A percentile compares a stretch with the other conserved stretches of the same genome.
Conservation (phyloP, 2,797 vertebrate species). For the Danionella dracula region DNA sequence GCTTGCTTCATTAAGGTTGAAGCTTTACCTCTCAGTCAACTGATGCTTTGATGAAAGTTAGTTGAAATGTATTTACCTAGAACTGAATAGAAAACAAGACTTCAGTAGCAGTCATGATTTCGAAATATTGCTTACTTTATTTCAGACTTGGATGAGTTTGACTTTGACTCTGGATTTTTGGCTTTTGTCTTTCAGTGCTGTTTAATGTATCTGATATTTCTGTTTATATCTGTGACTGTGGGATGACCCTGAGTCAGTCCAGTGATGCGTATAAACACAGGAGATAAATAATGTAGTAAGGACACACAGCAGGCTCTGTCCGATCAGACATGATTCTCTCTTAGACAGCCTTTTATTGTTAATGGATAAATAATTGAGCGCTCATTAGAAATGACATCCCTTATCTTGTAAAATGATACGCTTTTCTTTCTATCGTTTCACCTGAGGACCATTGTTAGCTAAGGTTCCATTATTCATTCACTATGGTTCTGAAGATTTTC, state of each 20-base stretch:
- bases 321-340: slow-evolving; percentile 15
- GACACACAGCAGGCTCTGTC: slow-evolving; percentile 18
- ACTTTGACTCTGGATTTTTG: no score
- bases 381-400: slow-evolving; percentile 57
- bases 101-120: no score
- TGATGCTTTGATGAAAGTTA: no score
- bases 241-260: not conserved
- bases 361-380: slow-evolving; percentile 41
- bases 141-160: no score
- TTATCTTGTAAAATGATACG: slow-evolving; percentile 64
- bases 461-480: slow-evolving; percentile 69
- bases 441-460: slow-evolving; percentile 20
- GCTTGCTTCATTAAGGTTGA: no score
- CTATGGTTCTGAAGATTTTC: slow-evolving; percentile 40
- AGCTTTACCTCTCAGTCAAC: no score
- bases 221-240: not conserved
- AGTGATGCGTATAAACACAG: slow-evolving; percentile 12
- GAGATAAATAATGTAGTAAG: slow-evolving; percentile 44
- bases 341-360: slow-evolving; percentile 38
- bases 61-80: no score
- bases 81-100: no score
- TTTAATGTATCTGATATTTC: no score
- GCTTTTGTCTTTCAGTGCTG: no score
- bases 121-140: no score
- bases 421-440: slow-evolving; percentile 41